These are phyloP conservation scores for Phoeniculus purpureus DNA, from an alignment of 2,797 vertebrate species.

Conservation along the genomic window DNA sequence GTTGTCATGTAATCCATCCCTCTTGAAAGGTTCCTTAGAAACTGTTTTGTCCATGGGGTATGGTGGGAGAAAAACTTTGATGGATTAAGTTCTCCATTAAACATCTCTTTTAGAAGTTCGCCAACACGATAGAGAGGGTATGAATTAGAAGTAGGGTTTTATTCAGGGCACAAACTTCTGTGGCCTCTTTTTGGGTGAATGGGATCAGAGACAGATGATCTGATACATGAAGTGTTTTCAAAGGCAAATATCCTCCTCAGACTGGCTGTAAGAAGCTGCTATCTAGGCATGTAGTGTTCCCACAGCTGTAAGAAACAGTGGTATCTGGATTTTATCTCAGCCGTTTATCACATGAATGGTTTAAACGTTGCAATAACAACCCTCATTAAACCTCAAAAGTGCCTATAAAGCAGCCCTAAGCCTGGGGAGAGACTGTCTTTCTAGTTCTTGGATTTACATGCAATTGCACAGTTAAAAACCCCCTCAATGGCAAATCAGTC, in stretches of 20 bases:
- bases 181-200: neutral
- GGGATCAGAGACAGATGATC: neutral
- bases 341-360: constrained; percentile 12
- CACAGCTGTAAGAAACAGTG: neutral
- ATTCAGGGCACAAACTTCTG: neutral
- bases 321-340: constrained; percentile 27
- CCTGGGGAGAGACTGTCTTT: neutral
- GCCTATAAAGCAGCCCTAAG: neutral
- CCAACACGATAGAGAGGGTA: neutral
- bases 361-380: neutral
- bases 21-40: neutral
- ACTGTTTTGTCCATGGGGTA: neutral
- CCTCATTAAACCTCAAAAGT: neutral
- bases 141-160: neutral
- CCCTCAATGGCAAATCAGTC: neutral
- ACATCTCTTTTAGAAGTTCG: neutral
- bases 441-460: neutral
- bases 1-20: neutral
- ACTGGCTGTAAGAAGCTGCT: neutral
- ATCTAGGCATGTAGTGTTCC: neutral
- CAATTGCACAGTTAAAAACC: neutral
- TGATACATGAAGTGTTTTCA: neutral
- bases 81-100: neutral
- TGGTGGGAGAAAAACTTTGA: neutral
- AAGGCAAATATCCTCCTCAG: neutral